A percentile compares a stretch with the other conserved stretches of the same genome.
These are phyloP conservation scores for Lytechinus variegatus DNA, from an alignment of 35 echinoderm and acorn worm genomes.

Conservation along the genomic window DNA sequence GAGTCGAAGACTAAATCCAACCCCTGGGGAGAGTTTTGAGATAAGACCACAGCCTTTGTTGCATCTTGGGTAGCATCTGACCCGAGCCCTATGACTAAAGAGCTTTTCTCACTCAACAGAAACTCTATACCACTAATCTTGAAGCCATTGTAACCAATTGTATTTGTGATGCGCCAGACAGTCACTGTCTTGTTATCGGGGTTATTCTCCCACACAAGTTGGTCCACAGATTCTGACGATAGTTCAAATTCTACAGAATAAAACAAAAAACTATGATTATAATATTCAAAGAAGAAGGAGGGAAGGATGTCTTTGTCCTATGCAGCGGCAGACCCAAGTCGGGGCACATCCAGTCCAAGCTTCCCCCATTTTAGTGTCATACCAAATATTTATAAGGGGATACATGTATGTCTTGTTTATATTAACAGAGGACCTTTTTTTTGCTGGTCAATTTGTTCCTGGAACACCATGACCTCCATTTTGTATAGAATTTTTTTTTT, in stretches of 20 bases:
- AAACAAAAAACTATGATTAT: not conserved
- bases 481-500: too few species aligned
- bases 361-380: too few species aligned
- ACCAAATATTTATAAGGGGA: too few species aligned
- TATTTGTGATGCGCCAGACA: not conserved
- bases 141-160: not conserved
- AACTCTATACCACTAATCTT: not conserved
- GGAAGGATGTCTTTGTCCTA: too few species aligned
- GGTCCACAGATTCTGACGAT: not conserved
- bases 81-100: not conserved
- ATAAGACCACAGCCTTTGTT: not conserved
- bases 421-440: too few species aligned
- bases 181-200: not conserved
- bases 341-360: too few species aligned
- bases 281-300: too few species aligned
- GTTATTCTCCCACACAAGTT: not conserved
- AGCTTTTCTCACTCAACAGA: not conserved
- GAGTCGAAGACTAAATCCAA: not conserved
- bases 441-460: too few species aligned
- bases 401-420: too few species aligned
- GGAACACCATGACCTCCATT: too few species aligned
- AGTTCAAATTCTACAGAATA: not conserved
- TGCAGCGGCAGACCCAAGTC: too few species aligned
- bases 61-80: not conserved
- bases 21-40: not conserved